phyloP scores from a whole-genome alignment of 2,888 invertebrate genomes.

The Stenodema calcarata region DNA sequence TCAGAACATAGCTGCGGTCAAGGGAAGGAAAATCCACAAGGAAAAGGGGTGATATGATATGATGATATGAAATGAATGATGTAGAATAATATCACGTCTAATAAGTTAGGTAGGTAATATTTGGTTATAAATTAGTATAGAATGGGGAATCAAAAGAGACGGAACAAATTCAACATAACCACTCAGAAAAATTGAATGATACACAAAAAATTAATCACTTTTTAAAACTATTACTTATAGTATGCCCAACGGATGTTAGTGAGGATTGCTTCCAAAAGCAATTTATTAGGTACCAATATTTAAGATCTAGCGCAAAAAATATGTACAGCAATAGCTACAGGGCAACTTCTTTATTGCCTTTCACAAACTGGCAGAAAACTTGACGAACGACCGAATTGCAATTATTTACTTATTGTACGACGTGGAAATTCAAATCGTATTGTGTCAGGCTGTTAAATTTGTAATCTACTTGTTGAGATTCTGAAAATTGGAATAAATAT shows the following conservation, averaged over 20 bases:
- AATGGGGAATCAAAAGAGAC: background rate
- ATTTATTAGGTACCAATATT: background rate
- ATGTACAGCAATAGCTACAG: background rate
- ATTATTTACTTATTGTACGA: background rate
- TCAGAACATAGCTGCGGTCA: background rate
- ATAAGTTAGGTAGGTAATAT: too few relatives aligned
- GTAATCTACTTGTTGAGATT: too few relatives aligned
- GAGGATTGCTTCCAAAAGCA: background rate
- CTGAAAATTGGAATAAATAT: too few relatives aligned
- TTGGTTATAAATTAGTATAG: too few relatives aligned
- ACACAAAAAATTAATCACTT: background rate
- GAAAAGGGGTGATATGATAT: background rate
- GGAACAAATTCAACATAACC: too few relatives aligned
- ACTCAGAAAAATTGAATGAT: background rate
- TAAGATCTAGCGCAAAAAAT: background rate
- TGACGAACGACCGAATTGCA: background rate
- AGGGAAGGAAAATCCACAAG: background rate
- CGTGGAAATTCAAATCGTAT: too few relatives aligned
- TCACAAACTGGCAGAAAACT: background rate
- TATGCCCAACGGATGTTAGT: background rate
- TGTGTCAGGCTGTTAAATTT: too few relatives aligned
- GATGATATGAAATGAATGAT: constrained; percentile 11
- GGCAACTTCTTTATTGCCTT: background rate
- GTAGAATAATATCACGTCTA: background rate
- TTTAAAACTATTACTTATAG: background rate